Evolutionary conservation across 2,113 vertebrate genomes (phyloP), one percentile per base, ranked within the genome.

Genomic region (Jacana jacana): DNA sequence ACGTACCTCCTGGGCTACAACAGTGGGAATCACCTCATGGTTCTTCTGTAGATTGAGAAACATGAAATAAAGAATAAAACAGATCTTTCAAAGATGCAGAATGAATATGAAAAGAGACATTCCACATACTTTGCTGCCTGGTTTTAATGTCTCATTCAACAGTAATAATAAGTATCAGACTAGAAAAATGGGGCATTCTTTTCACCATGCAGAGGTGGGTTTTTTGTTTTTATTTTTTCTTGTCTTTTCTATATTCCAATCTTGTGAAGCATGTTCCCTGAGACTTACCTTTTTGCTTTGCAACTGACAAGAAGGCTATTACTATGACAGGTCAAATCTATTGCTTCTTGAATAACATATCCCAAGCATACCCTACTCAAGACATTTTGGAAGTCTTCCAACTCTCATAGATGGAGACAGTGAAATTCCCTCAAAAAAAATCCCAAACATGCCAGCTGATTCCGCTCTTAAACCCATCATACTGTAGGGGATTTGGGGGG

Each of bases 1-100:
- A 7, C 5, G 0, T 12, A 8, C 0, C 0, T 14, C 14, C n/a
- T 24, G 7, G 25, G 48, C n/a, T 48, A 52, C 4, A 19, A 63
- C 8, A 20, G 48, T 0, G 4, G 27, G 49, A 48, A 42, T 69
- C 42, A 31, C 48, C 51, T 24, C 16, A 60, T 0, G 1, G 27
- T 20, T 17, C 44, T 48, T 71, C 54, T 69, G 65, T 5, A 3
- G 39, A 23, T 10, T 40, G 11, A 72, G 58, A 63, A 68, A 25
- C 6, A 4, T 3, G 57, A 65, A 66, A 51, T 28, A 55, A 80
- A 75, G 9, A 60, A 48, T 39, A 42, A 68, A 86, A 52, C 3
- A 7, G 6, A 11, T 64, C 57, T 46, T 78, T 63, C 23, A 48
- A 39, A 68, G 23, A 52, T 6, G 30, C 33, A 63, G 70, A 78